A percentile compares a stretch with the other conserved stretches of the same genome.
Conservation (phyloP, 2,113 vertebrate genomes). For the Podarcis raffonei region DNA sequence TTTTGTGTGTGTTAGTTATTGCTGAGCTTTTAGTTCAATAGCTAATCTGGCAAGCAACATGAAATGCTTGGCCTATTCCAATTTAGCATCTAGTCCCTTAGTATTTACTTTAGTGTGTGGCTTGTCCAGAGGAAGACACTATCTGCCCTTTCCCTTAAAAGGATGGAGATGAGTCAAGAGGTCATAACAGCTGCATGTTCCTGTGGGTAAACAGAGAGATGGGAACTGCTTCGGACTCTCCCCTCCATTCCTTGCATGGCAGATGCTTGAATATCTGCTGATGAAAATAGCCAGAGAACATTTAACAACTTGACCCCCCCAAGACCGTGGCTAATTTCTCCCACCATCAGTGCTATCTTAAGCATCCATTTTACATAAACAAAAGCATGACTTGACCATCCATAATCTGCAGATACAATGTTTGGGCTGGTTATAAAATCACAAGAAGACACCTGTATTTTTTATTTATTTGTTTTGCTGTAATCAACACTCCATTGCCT, state of each 20-base stretch:
- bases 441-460: neutral
- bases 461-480: neutral
- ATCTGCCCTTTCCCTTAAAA: neutral
- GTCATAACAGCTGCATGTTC: constrained; percentile 27
- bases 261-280: constrained; percentile 11
- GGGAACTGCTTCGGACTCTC: constrained; percentile 9
- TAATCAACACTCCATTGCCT: neutral
- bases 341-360: neutral
- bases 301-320: neutral
- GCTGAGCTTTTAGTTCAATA: neutral
- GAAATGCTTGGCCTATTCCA: neutral
- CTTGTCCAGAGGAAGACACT: neutral
- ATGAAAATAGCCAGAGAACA: neutral
- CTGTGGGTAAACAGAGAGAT: neutral
- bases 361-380: neutral
- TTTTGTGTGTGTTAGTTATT: neutral
- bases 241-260: constrained; percentile 1
- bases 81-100: constrained; percentile 6
- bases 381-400: neutral
- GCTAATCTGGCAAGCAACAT: neutral
- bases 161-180: neutral
- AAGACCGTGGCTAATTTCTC: neutral
- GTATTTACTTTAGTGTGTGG: neutral
- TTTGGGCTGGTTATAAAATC: neutral
- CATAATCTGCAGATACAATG: neutral